A percentile compares a stretch with the other conserved stretches of the same genome.
phyloP scores from a whole-genome alignment of 2,797 vertebrate genomes.

The Falco biarmicus region DNA sequence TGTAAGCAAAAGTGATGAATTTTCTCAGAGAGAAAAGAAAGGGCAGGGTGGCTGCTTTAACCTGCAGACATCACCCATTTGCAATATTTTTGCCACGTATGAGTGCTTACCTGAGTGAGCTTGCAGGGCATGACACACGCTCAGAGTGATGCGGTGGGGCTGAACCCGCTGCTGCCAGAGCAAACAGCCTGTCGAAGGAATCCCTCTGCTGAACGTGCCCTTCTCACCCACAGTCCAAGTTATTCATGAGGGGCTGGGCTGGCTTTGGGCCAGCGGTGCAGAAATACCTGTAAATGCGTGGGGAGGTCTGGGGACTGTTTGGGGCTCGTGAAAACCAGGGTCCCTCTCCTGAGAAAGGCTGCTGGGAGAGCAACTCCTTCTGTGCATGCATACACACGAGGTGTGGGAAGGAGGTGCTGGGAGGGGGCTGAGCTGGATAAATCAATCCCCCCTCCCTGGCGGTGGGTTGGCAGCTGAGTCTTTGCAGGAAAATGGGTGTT shows the following conservation, averaged over 20 bases:
- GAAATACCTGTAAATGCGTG: not conserved
- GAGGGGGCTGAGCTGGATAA: not conserved
- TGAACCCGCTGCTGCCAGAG: not conserved
- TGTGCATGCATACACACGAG: accelerated
- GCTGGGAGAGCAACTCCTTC: not conserved
- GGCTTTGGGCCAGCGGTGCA: not conserved
- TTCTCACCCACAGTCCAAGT: not conserved
- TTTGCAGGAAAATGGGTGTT: not conserved
- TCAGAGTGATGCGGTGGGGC: not conserved
- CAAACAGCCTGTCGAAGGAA: not conserved
- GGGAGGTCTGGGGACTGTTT: not conserved
- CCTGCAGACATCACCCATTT: accelerated
- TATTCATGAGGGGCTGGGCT: not conserved
- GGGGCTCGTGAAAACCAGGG: not conserved
- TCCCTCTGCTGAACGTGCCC: not conserved
- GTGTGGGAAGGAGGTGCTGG: not conserved
- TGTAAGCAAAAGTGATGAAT: not conserved
- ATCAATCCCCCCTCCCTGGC: not conserved
- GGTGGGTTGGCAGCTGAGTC: not conserved
- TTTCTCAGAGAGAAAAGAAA: not conserved
- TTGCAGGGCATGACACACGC: not conserved
- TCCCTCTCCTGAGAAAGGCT: not conserved
- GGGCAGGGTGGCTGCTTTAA: not conserved
- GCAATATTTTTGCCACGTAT: not conserved
- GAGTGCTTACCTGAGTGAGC: not conserved